Evolutionary conservation across 2,113 vertebrate genomes (phyloP), one percentile per base, ranked within the genome.

Genomic region (Pampusana beccarii): DNA sequence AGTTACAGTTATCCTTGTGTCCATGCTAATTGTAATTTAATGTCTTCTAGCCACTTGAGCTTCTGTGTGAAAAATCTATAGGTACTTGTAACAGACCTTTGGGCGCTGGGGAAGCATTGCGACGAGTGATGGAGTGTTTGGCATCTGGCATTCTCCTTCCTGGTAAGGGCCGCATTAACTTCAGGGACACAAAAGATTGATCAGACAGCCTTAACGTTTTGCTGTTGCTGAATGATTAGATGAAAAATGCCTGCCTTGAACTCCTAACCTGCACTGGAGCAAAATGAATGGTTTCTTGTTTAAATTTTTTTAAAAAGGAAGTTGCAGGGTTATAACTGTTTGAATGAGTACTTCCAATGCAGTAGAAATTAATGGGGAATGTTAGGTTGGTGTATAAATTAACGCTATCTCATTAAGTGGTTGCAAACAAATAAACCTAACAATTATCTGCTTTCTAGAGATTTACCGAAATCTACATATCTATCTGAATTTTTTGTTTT

Each of bases 11-110:
- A 93, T 91, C 92, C 93, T 97, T 97, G 87, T 95, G 95, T 95
- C 96, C 93, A 91, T 97, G 96, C 97, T 98, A 98, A 98, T 96
- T 70, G 0, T 93, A 94, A 92, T 98, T 97, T 97, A 97, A 97
- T 98, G 97, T 98, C 94, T 98, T 98, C 94, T 97, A 99, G 99
- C 99, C 99, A 67, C 98, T 99, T 97, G 99, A 99, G 98, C 99
- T 99, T 81, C 99, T 99, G 97, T 99, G 99, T 97, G 99, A 99
- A 98, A 99, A 99, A 98, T 99, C 99, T 95, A 99, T 99, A 93
- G 99, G 99, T 97, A 99, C 99, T 95, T 99, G 99, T 98, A 99
- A 99, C 98, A 98, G 99, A 98, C 99, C 99, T 62, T 95, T 99
- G 94, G 99, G 99, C 15, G 99, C 99, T 44, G 99, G 99, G 95